Evolutionary conservation across 1,140 invertebrate species (phyloP), one percentile per base, ranked within the genome.

Genomic region (Neodiprion virginianus): DNA sequence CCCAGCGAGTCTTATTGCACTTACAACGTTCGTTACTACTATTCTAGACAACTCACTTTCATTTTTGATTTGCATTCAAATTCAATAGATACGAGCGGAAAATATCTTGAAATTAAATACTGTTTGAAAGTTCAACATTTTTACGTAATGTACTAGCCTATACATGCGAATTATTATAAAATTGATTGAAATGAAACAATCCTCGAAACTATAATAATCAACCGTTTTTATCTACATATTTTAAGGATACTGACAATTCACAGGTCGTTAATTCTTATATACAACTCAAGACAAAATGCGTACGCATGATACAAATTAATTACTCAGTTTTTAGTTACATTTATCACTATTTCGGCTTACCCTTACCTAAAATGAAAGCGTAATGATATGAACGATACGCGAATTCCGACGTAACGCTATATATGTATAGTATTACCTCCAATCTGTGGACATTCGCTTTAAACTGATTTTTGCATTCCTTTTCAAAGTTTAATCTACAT

Each of bases 1-100:
- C 84, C 77, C 73, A 83, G 80, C 75, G 80, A 79, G 76, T 83
- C 78, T 85, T 85, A 85, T 87, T 87, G 83, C 83, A 86, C 80
- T 80, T 83, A 75, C 81, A 84, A 79, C 79, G 71, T 69, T 77
- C 50, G 53, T 70, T 72, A 72, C 65, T 61, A 74, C 40, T 70
- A 73, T 71, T 74, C 48, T 14, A 28, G 70, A 75, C 69, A 66
- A 67, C 74, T 75, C 12, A 73, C 28, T 73, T 67, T 74, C 17
- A 49, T 72, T 68, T 40, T 72, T 73, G 53, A 70, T 72, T 40
- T 69, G 67, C 67, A 69, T 69, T 69, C 67, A 69, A 69, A 23
- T 12, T 14, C 11, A 69, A n/a, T 47, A 69, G 11, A 61, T 8
- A 61, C 11, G 53, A 61, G 11, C 53, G 53, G n/a, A 61, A 61